phyloP scores from a whole-genome alignment of 2,113 vertebrate species.

The Phrynosoma platyrhinos region DNA sequence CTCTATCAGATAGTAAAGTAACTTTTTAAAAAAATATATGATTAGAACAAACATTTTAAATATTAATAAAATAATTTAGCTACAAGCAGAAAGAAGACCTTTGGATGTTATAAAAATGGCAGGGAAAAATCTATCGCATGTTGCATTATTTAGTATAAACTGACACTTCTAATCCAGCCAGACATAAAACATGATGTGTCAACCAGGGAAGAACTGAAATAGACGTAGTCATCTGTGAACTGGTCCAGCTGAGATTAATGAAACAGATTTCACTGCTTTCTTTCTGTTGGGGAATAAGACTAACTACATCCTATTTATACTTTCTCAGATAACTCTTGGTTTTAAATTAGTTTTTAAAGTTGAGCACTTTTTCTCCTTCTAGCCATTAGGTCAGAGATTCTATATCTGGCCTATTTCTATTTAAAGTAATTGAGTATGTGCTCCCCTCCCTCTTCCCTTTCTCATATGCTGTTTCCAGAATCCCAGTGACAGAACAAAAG shows the following conservation, averaged over 20 bases:
- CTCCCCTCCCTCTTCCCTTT: background rate
- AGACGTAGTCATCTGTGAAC: slow-evolving; percentile 50
- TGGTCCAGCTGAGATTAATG: slow-evolving; percentile 49
- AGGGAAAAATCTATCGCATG: slow-evolving; percentile 40
- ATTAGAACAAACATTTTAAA: slow-evolving; percentile 39
- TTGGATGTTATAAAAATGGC: slow-evolving; percentile 41
- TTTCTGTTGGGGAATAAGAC: slow-evolving; percentile 24
- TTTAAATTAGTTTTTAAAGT: slow-evolving; percentile 52
- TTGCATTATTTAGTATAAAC: slow-evolving; percentile 54
- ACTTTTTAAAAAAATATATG: slow-evolving; percentile 31
- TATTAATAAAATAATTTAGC: slow-evolving; percentile 9
- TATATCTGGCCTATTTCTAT: slow-evolving; percentile 50
- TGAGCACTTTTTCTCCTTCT: slow-evolving; percentile 38
- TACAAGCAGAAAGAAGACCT: slow-evolving; percentile 26
- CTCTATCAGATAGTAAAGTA: slow-evolving; percentile 1
- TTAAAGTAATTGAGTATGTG: slow-evolving; percentile 43
- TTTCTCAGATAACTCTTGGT: slow-evolving; percentile 39
- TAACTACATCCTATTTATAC: slow-evolving; percentile 30
- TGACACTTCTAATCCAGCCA: slow-evolving; percentile 44
- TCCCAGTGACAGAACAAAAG: slow-evolving; percentile 44
- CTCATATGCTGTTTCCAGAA: slow-evolving; percentile 25
- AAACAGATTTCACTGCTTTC: slow-evolving; percentile 50
- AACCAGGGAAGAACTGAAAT: slow-evolving; percentile 57
- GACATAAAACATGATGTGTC: slow-evolving; percentile 35
- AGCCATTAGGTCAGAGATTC: slow-evolving; percentile 48